Percentiles rank a stretch among this genome's conserved stretches.
Evolutionary conservation across 2,888 invertebrate genomes (phyloP).

Genomic region (Eugnorisma glareosa): DNA sequence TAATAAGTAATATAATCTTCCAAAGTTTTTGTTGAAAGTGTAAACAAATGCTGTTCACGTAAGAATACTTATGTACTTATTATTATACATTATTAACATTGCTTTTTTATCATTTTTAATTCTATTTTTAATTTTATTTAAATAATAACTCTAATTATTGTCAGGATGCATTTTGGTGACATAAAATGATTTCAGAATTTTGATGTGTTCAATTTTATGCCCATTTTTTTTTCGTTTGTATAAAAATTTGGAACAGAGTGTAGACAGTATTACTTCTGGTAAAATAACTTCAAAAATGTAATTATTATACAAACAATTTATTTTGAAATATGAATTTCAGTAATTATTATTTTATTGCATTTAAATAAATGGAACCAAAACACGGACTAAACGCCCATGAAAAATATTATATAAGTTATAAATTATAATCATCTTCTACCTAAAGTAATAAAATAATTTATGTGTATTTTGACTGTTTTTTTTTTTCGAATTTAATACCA

Average conservation of each 20-base stretch:
- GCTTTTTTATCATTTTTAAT: no score
- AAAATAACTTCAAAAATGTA: constrained; percentile 1
- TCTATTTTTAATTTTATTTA: background rate
- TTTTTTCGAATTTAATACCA: background rate
- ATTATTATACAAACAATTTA: background rate
- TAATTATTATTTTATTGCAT: background rate
- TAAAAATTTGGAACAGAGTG: background rate
- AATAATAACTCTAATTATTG: background rate
- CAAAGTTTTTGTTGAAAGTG: background rate
- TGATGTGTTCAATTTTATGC: background rate
- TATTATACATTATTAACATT: background rate
- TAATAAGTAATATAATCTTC: background rate
- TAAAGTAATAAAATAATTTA: constrained; percentile 50
- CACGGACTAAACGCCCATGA: background rate
- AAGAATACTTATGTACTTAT: background rate
- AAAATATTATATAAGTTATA: constrained; percentile 23
- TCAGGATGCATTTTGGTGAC: background rate
- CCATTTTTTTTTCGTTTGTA: background rate
- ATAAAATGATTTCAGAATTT: background rate
- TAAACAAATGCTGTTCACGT: background rate
- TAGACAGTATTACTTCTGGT: constrained; percentile 36
- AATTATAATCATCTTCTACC: constrained; percentile 16
- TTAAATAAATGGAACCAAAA: constrained; percentile 12
- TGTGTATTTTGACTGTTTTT: constrained; percentile 21
- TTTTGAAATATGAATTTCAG: background rate